Percentiles rank a stretch among this genome's conserved stretches.
These are phyloP conservation scores for Diglossa cyanea DNA, from an alignment of 2,797 vertebrate species.

Conservation along the genomic window DNA sequence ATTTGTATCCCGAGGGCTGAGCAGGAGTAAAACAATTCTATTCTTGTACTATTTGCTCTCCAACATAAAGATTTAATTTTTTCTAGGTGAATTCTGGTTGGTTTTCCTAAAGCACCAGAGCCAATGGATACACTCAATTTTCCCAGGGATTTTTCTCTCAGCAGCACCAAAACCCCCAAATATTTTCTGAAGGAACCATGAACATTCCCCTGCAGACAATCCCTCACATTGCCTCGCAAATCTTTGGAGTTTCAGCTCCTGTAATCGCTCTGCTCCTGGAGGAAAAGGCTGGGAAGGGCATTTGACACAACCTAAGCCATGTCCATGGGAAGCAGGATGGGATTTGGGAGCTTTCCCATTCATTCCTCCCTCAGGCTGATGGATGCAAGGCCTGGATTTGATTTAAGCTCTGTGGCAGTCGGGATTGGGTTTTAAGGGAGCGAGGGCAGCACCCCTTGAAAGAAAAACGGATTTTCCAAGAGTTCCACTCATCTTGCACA, in stretches of 20 bases:
- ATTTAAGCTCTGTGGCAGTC: background rate
- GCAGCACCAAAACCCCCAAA: background rate
- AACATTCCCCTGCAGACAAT: background rate
- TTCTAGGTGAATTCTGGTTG: background rate
- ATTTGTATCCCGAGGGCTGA: background rate
- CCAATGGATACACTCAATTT: background rate
- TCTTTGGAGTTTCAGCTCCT: background rate
- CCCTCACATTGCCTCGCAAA: background rate
- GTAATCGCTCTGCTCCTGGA: background rate
- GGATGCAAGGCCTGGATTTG: background rate
- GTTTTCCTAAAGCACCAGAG: background rate
- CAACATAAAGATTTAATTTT: background rate
- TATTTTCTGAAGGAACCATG: background rate
- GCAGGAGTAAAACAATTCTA: fast-evolving
- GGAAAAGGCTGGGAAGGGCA: background rate
- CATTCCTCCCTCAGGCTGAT: background rate
- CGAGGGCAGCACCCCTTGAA: background rate
- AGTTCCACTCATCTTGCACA: background rate
- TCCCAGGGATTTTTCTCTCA: background rate
- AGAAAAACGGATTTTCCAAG: background rate
- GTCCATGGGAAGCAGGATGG: background rate
- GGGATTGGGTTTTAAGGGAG: background rate
- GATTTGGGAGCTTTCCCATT: background rate
- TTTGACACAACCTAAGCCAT: fast-evolving
- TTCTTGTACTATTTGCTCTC: background rate